phyloP scores from a whole-genome alignment of 30 jellyfish, hydroid and myxozoan species.

The Euphysa ruthae region DNA sequence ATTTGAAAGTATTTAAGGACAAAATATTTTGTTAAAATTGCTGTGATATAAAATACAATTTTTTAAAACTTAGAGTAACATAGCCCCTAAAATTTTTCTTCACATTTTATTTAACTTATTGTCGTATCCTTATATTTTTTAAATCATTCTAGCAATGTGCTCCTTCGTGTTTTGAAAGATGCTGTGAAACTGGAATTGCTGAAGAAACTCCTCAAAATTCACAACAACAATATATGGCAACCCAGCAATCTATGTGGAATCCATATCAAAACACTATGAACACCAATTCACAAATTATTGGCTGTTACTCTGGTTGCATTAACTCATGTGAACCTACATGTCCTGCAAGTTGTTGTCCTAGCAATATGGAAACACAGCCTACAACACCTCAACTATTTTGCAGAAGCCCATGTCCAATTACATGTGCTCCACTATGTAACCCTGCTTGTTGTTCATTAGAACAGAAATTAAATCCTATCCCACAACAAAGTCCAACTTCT shows the following conservation, averaged over 20 bases:
- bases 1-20: too few species aligned
- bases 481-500: constrained; percentile 72
- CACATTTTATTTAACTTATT: too few species aligned
- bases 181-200: constrained; percentile 44
- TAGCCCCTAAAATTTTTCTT: too few species aligned
- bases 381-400: constrained; percentile 67
- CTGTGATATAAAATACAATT: too few species aligned
- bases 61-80: too few species aligned
- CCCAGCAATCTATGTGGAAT: too few species aligned
- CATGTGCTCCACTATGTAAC: constrained; percentile 83
- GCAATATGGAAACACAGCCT: constrained; percentile 49
- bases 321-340: constrained; percentile 78
- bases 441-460: constrained; percentile 69
- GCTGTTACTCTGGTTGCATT: constrained; percentile 49
- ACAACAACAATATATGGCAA: constrained; percentile 12
- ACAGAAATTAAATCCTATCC: constrained; percentile 38
- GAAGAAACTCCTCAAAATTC: constrained; percentile 27
- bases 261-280: too few species aligned
- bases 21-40: too few species aligned
- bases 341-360: constrained; percentile 77
- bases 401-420: constrained; percentile 72
- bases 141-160: constrained; percentile 78
- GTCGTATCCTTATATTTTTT: too few species aligned
- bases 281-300: neutral
- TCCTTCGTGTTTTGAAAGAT: constrained; percentile 76